Evolutionary conservation across 2,797 vertebrate species (phyloP), one percentile per base, ranked within the genome.

Genomic region (Crocidura indochinensis): DNA sequence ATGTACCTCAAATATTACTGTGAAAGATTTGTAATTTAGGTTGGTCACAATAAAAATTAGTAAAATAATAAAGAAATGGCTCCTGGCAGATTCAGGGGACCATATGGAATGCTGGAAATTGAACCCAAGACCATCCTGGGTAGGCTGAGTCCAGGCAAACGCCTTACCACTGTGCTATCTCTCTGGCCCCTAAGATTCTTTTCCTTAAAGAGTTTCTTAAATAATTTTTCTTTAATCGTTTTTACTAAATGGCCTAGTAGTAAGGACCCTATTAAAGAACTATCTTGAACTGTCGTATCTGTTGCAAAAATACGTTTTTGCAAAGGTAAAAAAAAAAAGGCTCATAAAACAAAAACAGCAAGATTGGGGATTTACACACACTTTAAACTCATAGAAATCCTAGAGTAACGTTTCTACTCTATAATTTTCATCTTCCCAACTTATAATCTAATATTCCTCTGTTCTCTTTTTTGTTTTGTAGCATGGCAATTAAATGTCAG

Each of bases 401-500:
- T 53, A 27, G 17, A 85, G 38, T 85, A 46, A 84, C 84, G 62
- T 22, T 93, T 87, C 9, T 8, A 71, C 29, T 71, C 82, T 86
- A 20, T 71, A 87, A 89, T 95, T 93, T 94, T 90, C 82, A 84
- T 76, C 44, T 29, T 81, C 56, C 27, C 19, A 79, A 27, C 47
- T 88, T 29, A 62, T 65, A 82, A 95, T 67, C 69, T 26, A 60
- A 85, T 78, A 87, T 67, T 86, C 31, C 64, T 94, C 74, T 78
- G 19, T 27, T 81, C 2, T 82, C 38, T 92, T 17, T 20, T 5
- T 60, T 29, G 29, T 88, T 84, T 38, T 74, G 31, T n/a, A 87
- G n/a, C 20, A 53, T 65, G 27, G 46, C 24, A 73, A 73, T 31
- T 51, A 89, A 31, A 44, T 49, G 19, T 46, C 56, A 10, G 46